phyloP scores from a whole-genome alignment of 2,797 vertebrate species.

The Chaunax sp. region DNA sequence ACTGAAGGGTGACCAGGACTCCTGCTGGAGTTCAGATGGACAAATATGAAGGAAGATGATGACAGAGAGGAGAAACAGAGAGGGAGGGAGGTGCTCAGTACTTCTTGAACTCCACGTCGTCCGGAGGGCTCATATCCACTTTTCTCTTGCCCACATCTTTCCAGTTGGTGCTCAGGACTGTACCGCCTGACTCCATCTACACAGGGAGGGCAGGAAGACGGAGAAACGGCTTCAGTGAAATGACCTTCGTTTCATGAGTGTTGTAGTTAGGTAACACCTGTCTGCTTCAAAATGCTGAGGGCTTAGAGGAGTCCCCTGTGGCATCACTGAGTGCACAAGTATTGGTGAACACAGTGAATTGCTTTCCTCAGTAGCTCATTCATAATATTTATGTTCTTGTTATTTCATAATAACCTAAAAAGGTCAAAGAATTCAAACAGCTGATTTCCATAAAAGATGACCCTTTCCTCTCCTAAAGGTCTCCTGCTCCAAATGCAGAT shows the following conservation, averaged over 20 bases:
- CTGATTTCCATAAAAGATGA: too few species aligned
- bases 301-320: constrained; percentile 22
- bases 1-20: constrained; percentile 5
- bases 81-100: constrained; percentile 79
- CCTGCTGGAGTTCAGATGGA: constrained; percentile 32
- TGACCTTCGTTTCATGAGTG: constrained; percentile 25
- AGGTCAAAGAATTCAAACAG: too few species aligned
- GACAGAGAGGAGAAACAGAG: neutral
- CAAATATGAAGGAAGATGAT: constrained; percentile 19
- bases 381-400: neutral
- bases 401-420: neutral
- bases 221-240: constrained; percentile 18
- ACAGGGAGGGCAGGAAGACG: constrained; percentile 22
- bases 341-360: neutral
- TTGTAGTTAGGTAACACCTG: constrained; percentile 38
- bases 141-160: constrained; percentile 92
- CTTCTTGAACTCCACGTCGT: constrained; percentile 94
- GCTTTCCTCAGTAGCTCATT: neutral
- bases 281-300: constrained; percentile 9
- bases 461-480: too few species aligned
- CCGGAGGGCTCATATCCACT: constrained; percentile 94
- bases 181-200: constrained; percentile 98
- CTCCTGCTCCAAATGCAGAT: too few species aligned
- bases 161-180: constrained; percentile 99
- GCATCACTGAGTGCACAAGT: constrained; percentile 1